phyloP scores from a whole-genome alignment of 2,113 vertebrate species.

The Spizaetus ornatus region DNA sequence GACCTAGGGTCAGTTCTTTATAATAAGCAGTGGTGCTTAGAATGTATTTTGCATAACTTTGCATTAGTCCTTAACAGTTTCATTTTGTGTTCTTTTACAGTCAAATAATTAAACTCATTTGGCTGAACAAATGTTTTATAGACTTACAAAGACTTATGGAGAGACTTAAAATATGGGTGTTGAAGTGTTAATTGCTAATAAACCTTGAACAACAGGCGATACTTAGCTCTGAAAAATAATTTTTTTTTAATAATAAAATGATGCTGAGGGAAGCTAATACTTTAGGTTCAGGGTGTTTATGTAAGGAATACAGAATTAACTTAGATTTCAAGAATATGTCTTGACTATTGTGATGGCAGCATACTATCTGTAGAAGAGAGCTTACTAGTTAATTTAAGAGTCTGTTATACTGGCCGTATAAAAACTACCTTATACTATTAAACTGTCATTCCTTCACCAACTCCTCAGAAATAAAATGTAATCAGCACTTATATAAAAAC shows the following conservation, averaged over 20 bases:
- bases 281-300: neutral
- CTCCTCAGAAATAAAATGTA: neutral
- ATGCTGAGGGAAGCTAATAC: neutral
- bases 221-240: neutral
- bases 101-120: neutral
- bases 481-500: neutral
- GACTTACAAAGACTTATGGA: neutral
- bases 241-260: neutral
- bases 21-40: neutral
- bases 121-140: neutral
- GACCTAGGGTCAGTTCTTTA: neutral
- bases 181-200: neutral
- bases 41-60: conserved; percentile 16
- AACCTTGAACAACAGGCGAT: neutral
- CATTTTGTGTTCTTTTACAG: neutral
- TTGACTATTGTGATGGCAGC: neutral
- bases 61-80: neutral
- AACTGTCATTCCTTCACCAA: neutral
- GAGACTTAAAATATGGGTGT: neutral
- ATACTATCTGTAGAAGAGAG: neutral
- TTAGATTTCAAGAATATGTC: neutral
- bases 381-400: neutral
- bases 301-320: neutral
- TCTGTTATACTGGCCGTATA: neutral
- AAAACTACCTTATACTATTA: neutral